Base-by-base conservation (phyloP, 2,113 vertebrate species). In the Propithecus coquereli region DNA sequence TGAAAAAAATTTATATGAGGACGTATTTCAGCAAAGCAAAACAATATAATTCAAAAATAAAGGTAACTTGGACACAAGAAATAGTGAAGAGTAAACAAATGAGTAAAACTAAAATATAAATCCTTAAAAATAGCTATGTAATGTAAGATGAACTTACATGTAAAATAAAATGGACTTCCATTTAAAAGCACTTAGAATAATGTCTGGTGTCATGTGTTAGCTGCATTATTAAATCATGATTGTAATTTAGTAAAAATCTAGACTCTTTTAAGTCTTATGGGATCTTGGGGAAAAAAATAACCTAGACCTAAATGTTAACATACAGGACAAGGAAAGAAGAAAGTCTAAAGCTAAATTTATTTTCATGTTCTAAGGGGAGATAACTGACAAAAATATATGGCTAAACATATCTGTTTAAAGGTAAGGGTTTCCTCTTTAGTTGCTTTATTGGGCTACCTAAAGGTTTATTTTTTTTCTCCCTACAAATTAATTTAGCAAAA, bases 21-120 rank as follows among this genome's bases (percentile, higher is more conserved):
- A 59, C 25, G 30, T 23, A 76, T 68, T 84, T 88, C 57, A 91
- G 82, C 61, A 95, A 94, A 86, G 16, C 27, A 82, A 90, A 96
- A 66, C n/a, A 92, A 47, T 80, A 14, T 47, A 65, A 80, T 73
- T 91, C 34, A 94, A 91, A 95, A 94, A 82, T 73, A 80, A 94
- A 88, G 71, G 47, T 76, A 77, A 68, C 8, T 20, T 95, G 32
- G 68, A 87, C 59, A 87, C 6, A 85, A 63, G 45, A 74, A 90
- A 90, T 34, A 82, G 73, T 90, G 52, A 52, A 27, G 11, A 80
- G 20, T 32, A 73, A 86, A 74, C 20, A 77, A 88, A 81, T 9
- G 5, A 74, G 22, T 27, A 84, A 85, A 87, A 70, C 43, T 25
- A 74, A 74, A 57, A 30, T 61, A 37, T 3, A 79, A 68, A 54